Conservation (phyloP, 2,113 vertebrate genomes). For the Catagonus wagneri region DNA sequence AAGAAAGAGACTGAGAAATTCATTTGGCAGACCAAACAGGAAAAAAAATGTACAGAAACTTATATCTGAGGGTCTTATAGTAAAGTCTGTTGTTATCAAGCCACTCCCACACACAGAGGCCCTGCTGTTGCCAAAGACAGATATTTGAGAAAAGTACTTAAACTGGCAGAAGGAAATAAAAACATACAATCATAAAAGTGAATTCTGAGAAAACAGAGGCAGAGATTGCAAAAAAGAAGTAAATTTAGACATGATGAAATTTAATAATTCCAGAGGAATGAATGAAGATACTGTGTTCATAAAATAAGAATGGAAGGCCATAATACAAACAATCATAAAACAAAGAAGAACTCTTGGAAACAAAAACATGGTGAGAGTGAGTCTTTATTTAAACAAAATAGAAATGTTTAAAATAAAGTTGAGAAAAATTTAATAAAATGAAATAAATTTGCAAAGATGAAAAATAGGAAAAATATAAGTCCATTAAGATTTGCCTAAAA, state of each 20-base stretch:
- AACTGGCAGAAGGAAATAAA: not conserved
- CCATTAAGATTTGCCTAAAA: not conserved
- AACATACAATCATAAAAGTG: not conserved
- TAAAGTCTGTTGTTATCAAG: not conserved
- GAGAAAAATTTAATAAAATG: not conserved
- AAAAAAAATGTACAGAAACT: not conserved
- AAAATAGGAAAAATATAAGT: not conserved
- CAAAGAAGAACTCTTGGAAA: not conserved
- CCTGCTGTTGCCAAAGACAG: not conserved
- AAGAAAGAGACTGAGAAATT: not conserved
- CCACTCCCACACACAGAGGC: not conserved
- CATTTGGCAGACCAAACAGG: not conserved
- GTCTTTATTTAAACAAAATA: not conserved
- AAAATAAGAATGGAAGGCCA: not conserved
- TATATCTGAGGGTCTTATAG: not conserved
- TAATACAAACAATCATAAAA: not conserved
- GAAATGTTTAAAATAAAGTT: not conserved
- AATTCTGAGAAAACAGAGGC: not conserved
- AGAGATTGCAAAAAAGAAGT: not conserved
- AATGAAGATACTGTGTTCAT: not conserved
- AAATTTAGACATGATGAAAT: slow-evolving; percentile 1
- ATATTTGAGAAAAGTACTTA: slow-evolving; percentile 4
- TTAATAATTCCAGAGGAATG: slow-evolving; percentile 2
- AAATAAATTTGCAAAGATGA: not conserved
- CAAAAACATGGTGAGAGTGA: not conserved